Base-by-base conservation (phyloP, 2,888 invertebrate genomes). In the Drosophila seclusa region DNA sequence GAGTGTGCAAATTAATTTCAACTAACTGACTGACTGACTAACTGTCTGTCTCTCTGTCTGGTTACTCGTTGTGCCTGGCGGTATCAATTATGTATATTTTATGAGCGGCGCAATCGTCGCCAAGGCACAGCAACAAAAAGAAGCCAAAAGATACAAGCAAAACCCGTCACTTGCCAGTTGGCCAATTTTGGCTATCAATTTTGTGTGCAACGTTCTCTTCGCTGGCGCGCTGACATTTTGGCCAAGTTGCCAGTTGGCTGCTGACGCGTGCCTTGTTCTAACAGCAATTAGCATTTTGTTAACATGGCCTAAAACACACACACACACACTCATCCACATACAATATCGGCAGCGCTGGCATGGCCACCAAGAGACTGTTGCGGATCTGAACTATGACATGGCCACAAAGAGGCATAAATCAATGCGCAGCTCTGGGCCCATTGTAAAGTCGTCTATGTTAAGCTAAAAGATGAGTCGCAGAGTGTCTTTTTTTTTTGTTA, bases 1-100 rank as follows among this genome's bases (percentile, higher is more conserved):
- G 90, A 75, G 75, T 78, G 88, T 78, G 90, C 78, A 89, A 85
- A 85, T 85, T 85, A 85, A 89, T 89, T 85, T 78, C 81, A 27
- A 29, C 38, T n/a, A 24, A 54, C 34, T 31, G 53, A 54, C 53
- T 4, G 21, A 34, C 24, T n/a, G 36, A 13, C 77, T 82, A 68
- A 82, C 88, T 80, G 83, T 67, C 89, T 82, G 48, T 54, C 65
- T 64, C 49, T 36, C 52, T 45, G 49, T 21, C 24, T 36, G 16
- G 68, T 38, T 70, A 52, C 61, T 60, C 21, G 29, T 8, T 24
- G 24, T 58, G 80, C 68, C 76, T 66, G 73, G 71, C 71, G 68
- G 79, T 84, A 74, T 77, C 81, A 80, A 81, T 83, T 77, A 63
- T 85, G 57, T 79, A 67, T 78, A 61, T 74, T 74, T 89, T 87